Evolutionary conservation across 2,888 invertebrate genomes (phyloP).

Genomic region (Quadriops clusia): DNA sequence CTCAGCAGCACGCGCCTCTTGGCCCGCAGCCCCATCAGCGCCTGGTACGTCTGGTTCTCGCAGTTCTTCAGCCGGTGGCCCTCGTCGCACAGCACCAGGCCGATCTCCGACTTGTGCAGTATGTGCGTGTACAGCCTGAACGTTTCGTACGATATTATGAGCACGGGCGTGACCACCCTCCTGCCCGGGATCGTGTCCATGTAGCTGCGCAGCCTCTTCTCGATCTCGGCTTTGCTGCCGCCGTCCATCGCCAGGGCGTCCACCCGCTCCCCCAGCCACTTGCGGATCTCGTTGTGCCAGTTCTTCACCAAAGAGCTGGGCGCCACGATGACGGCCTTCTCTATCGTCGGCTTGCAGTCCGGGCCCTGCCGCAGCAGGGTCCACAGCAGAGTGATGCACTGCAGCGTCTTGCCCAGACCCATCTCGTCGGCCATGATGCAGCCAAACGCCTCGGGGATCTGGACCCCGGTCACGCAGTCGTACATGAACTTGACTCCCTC

Average conservation of each 20-base stretch:
- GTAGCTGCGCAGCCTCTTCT: slow-evolving; percentile 67
- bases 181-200: slow-evolving; percentile 75
- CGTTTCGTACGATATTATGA: slow-evolving; percentile 99
- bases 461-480: slow-evolving; percentile 89
- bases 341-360: slow-evolving; percentile 77
- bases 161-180: slow-evolving; percentile 72
- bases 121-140: slow-evolving; percentile 88
- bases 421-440: slow-evolving; percentile 99
- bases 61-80: slow-evolving; percentile 94
- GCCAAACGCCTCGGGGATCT: slow-evolving; percentile 76
- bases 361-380: slow-evolving; percentile 88
- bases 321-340: slow-evolving; percentile 89
- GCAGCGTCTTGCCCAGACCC: slow-evolving; percentile 96
- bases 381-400: slow-evolving; percentile 94
- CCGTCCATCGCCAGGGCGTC: slow-evolving; percentile 77
- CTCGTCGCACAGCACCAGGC: slow-evolving; percentile 93
- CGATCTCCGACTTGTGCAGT: slow-evolving; percentile 82
- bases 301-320: slow-evolving; percentile 98
- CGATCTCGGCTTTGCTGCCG: slow-evolving; percentile 73
- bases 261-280: slow-evolving; percentile 85
- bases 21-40: slow-evolving; percentile 81
- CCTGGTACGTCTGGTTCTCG: slow-evolving; percentile 95
- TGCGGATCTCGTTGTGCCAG: slow-evolving; percentile 96
- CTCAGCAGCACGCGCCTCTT: slow-evolving; percentile 84
- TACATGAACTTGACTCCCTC: slow-evolving; percentile 99